Conservation (phyloP, 2,888 invertebrate genomes). For the Phyllotreta striolata region DNA sequence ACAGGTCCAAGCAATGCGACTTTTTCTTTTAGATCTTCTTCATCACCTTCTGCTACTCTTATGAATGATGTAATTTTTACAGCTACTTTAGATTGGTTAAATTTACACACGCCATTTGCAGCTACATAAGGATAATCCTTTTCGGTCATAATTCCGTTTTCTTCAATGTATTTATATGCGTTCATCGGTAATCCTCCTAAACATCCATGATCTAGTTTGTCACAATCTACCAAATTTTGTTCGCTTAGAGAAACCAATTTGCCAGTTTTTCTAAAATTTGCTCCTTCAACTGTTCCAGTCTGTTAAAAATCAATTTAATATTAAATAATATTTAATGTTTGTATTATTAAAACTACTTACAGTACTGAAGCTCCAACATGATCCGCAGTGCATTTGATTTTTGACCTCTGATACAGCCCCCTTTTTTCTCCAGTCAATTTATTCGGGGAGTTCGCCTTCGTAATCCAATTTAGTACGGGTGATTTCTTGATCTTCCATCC, state of each 20-base stretch:
- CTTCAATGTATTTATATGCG: slow-evolving; percentile 43
- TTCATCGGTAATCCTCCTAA: slow-evolving; percentile 36
- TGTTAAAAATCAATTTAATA: slow-evolving; percentile 14
- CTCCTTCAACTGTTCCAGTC: slow-evolving; percentile 42
- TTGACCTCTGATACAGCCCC: no score
- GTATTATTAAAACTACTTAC: no score
- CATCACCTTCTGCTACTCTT: slow-evolving; percentile 23
- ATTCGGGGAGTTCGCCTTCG: no score
- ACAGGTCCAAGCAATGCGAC: slow-evolving; percentile 42
- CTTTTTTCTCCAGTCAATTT: no score
- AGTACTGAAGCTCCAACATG: no score
- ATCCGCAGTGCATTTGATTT: no score
- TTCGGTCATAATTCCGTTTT: no score
- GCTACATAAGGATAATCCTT: no score
- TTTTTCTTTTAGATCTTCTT: slow-evolving; percentile 34
- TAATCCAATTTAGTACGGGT: background rate
- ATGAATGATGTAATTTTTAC: slow-evolving; percentile 4
- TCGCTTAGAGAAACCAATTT: no score
- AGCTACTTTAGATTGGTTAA: slow-evolving; percentile 1
- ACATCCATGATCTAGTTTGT: slow-evolving; percentile 35
- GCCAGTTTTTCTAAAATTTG: slow-evolving; percentile 37
- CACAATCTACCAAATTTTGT: slow-evolving; percentile 45
- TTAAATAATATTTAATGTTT: no score
- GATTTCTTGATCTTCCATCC: background rate
- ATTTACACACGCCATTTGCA: slow-evolving; percentile 28